Evolutionary conservation across 2,113 vertebrate genomes (phyloP), one percentile per base, ranked within the genome.

Genomic region (Syngnathus typhle): DNA sequence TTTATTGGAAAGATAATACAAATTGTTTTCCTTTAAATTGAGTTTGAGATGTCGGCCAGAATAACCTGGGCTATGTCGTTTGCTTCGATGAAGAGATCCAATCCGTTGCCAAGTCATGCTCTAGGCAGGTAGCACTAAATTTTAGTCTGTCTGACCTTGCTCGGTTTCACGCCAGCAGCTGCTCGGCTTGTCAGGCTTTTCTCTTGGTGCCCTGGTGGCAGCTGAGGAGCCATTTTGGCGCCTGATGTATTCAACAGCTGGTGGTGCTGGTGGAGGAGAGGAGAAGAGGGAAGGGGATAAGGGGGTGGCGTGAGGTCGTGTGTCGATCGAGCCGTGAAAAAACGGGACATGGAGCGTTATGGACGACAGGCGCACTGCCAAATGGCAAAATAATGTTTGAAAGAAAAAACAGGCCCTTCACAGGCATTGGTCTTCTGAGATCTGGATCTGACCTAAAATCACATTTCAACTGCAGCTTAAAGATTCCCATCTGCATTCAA

Each of bases 211-310:
- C 73, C 58, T 68, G 65, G 71, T 70, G 69, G 83, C 87, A 88
- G 89, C 86, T 87, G 85, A 88, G 76, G 66, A 79, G 77, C 80
- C 84, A 78, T 88, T 89, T 87, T 85, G 79, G 78, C 83, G 75
- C 74, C 64, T 79, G 74, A 87, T 87, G 75, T 80, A 83, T 85
- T 80, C 78, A 86, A 81, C 89, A 90, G 86, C 87, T 87, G 89
- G 84, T 75, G 69, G 85, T 82, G 75, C 83, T 80, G 78, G 77
- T 4, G 64, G 52, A 68, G 54, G 60, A 61, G 7, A 61, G 52
- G 69, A 38, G 64, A 49, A 18, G 52, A 8, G 21, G 16, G 23
- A 37, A 15, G 9, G 64, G 49, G 11, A 12, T 23, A 1, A 13
- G 43, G 41, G 51, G 32, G 72, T 51, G 1, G 52, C 0, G 7